Evolutionary conservation across 1,140 invertebrate genomes (phyloP).

Genomic region (Galleria mellonella): DNA sequence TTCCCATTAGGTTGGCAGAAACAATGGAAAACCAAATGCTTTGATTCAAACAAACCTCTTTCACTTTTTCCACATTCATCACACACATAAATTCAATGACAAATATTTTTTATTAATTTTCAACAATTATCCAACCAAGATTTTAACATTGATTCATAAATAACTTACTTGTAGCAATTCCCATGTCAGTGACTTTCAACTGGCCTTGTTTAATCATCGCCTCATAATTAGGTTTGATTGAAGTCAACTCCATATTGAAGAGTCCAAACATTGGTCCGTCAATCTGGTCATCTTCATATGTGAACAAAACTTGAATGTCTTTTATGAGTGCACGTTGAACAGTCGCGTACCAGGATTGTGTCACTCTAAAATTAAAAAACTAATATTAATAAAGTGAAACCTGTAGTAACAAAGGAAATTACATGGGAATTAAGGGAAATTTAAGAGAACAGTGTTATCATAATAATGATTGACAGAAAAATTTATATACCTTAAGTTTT

Average conservation of each 20-base stretch:
- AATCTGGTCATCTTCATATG: slow-evolving; percentile 77
- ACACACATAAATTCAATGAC: too few relatives aligned
- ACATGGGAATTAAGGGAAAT: too few relatives aligned
- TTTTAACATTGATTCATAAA: not conserved
- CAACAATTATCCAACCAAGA: too few relatives aligned
- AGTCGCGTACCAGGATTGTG: slow-evolving; percentile 89
- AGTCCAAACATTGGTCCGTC: slow-evolving; percentile 84
- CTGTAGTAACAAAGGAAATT: too few relatives aligned
- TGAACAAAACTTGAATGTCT: slow-evolving; percentile 83
- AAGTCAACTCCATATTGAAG: slow-evolving; percentile 82
- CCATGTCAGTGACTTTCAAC: slow-evolving; percentile 88
- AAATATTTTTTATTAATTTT: too few relatives aligned
- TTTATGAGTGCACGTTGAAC: slow-evolving; percentile 86
- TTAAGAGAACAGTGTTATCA: too few relatives aligned
- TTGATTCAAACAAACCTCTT: too few relatives aligned
- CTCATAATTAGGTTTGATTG: slow-evolving; percentile 91
- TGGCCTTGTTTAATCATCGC: slow-evolving; percentile 89
- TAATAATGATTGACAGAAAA: too few relatives aligned
- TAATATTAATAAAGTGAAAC: not conserved
- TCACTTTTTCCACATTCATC: too few relatives aligned
- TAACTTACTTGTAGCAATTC: slow-evolving; percentile 84
- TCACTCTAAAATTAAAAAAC: slow-evolving; percentile 76
- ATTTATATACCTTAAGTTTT: too few relatives aligned
- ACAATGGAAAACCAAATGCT: too few relatives aligned
- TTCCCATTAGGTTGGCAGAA: too few relatives aligned